Evolutionary conservation across 2,113 vertebrate genomes (phyloP).

Genomic region (Tragelaphus strepsiceros): DNA sequence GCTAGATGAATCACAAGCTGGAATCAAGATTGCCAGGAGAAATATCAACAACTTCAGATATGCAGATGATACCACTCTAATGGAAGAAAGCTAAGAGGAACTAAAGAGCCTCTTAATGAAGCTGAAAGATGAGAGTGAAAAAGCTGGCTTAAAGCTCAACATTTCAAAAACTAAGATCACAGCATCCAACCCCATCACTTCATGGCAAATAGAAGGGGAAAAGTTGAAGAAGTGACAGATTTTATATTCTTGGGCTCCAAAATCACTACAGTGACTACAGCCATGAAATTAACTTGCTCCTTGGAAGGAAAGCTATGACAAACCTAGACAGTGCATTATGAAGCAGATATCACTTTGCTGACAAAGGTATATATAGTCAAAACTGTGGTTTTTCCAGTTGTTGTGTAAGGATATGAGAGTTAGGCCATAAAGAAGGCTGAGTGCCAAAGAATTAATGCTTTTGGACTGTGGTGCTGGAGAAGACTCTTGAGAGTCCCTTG

Average conservation of each 20-base stretch:
- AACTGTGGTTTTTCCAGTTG: background rate
- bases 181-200: background rate
- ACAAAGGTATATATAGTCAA: background rate
- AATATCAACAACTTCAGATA: background rate
- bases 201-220: background rate
- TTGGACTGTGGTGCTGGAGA: background rate
- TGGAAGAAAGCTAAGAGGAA: background rate
- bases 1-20: background rate
- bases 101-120: background rate
- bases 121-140: background rate
- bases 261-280: background rate
- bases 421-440: background rate
- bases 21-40: background rate
- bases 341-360: background rate
- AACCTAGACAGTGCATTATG: background rate
- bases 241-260: background rate
- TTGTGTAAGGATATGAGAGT: background rate
- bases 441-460: background rate
- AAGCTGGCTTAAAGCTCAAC: background rate
- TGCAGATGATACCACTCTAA: background rate
- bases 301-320: background rate
- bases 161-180: background rate
- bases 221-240: background rate
- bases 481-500: background rate
- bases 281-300: background rate